These are phyloP conservation scores for Drymodes brunneopygia DNA, from an alignment of 2,113 vertebrate genomes.

Conservation along the genomic window DNA sequence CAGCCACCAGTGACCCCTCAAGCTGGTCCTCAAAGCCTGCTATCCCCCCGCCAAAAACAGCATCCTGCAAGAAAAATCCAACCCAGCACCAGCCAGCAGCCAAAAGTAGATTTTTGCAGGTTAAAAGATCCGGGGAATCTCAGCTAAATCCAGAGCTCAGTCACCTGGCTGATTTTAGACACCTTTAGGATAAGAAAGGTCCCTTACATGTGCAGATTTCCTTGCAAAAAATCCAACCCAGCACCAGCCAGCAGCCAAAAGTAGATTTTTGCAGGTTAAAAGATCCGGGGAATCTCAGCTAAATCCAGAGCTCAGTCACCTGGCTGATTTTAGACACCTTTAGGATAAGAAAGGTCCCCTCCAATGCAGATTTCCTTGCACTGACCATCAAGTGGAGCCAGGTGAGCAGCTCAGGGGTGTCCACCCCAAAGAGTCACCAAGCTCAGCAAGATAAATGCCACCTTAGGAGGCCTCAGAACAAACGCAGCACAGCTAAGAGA, in stretches of 20 bases:
- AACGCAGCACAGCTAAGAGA: not conserved
- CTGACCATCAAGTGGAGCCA: not conserved
- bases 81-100: too few species aligned
- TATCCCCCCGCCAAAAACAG: not conserved
- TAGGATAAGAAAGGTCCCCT: not conserved
- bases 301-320: not conserved
- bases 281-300: not conserved
- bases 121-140: too few species aligned
- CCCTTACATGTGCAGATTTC: not conserved
- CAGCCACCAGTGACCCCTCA: rapidly evolving
- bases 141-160: too few species aligned
- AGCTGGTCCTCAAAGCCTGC: rapidly evolving
- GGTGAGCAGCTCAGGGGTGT: not conserved
- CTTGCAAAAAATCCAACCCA: not conserved
- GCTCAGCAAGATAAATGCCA: not conserved
- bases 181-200: not conserved
- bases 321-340: not conserved
- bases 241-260: rapidly evolving
- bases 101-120: too few species aligned
- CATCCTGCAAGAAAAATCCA: not conserved
- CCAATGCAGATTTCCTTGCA: not conserved
- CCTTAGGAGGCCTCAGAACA: conserved; percentile 13
- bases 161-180: too few species aligned
- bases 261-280: not conserved
- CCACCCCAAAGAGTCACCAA: not conserved